Percentiles rank a stretch among this genome's conserved stretches.
Conservation (phyloP, 2,888 invertebrate species). For the Drosophila niveifrons region DNA sequence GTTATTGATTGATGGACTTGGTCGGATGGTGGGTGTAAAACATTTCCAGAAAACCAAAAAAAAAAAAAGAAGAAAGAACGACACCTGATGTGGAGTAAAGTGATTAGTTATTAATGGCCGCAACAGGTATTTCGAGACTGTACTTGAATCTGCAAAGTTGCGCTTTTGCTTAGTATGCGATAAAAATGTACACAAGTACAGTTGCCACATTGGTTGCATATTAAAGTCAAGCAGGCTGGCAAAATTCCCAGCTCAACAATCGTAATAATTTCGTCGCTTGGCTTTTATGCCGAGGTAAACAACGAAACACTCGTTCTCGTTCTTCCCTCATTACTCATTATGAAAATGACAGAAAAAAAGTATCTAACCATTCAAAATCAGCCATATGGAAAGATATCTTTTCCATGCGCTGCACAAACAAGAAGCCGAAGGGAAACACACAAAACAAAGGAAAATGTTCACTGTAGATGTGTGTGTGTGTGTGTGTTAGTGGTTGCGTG, state of each 20-base stretch:
- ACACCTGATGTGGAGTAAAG: not conserved
- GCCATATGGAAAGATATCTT: constrained; percentile 78
- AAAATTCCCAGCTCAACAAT: constrained; percentile 13
- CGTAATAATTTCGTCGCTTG: constrained; percentile 6
- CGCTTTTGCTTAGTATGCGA: not conserved
- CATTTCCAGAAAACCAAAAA: not conserved
- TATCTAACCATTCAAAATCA: constrained; percentile 72
- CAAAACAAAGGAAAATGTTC: constrained; percentile 62
- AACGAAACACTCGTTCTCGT: constrained; percentile 18
- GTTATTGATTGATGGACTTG: constrained; percentile 53
- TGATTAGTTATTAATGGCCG: constrained; percentile 30
- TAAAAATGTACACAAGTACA: constrained; percentile 30
- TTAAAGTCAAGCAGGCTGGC: constrained; percentile 44
- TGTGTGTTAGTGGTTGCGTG: constrained; percentile 48
- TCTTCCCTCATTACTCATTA: constrained; percentile 65
- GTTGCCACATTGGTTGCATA: constrained; percentile 26
- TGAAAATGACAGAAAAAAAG: constrained; percentile 64
- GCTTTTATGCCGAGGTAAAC: constrained; percentile 19
- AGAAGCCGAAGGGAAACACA: constrained; percentile 23
- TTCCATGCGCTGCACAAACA: constrained; percentile 59
- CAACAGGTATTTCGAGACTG: not conserved
- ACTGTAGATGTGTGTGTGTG: constrained; percentile 17
- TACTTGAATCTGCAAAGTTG: not conserved
- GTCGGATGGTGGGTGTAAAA: constrained; percentile 15
- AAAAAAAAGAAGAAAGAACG: not conserved